Evolutionary conservation across 2,113 vertebrate genomes (phyloP).

Genomic region (Cyprinodon tularosa): DNA sequence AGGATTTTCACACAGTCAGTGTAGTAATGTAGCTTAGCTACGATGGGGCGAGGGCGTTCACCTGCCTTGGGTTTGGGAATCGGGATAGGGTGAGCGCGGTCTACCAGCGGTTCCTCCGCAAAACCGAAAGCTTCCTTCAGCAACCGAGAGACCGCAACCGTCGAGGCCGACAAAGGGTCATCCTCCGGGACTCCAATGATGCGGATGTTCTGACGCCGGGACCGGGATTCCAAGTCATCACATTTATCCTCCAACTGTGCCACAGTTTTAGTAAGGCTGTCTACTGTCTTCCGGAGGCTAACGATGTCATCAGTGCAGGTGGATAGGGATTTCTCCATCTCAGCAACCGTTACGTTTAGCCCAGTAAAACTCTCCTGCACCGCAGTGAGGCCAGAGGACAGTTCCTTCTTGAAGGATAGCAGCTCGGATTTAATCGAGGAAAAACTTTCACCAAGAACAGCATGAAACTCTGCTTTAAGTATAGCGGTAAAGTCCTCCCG

Average conservation of each 20-base stretch:
- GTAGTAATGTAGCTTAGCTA: neutral
- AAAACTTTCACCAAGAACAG: neutral
- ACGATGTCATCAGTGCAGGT: neutral
- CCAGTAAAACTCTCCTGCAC: constrained; percentile 6
- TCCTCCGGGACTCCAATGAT: constrained; percentile 2
- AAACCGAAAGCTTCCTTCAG: neutral
- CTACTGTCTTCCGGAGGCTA: neutral
- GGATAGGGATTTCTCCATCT: constrained; percentile 3
- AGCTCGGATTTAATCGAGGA: neutral
- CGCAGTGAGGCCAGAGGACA: neutral
- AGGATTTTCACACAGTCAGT: too few species aligned
- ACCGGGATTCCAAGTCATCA: neutral
- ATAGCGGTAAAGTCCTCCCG: neutral
- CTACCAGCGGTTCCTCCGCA: neutral
- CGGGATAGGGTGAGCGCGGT: neutral
- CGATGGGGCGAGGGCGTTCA: neutral
- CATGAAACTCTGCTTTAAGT: neutral
- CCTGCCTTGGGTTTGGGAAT: neutral
- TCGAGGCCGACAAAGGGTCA: neutral
- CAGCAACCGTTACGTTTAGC: neutral
- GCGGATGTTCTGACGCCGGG: neutral
- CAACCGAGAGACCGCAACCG: neutral
- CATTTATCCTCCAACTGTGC: constrained; percentile 5
- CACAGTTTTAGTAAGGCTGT: neutral
- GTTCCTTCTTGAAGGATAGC: constrained; percentile 3